Evolutionary conservation across 2,888 invertebrate genomes (phyloP).

Genomic region (Philopedon plagiatum): DNA sequence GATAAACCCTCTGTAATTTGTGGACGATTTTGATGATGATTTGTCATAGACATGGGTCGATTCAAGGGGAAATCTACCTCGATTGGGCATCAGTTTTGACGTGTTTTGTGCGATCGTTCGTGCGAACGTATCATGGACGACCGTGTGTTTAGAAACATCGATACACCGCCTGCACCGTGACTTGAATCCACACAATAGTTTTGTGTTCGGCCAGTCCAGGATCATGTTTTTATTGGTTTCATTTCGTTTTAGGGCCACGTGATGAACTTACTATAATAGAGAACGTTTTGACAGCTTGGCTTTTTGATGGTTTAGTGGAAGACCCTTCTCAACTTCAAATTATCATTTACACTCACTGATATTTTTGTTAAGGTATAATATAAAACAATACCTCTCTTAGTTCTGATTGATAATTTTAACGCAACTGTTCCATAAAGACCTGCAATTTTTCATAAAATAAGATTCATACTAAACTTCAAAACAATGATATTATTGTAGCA

Average conservation of each 20-base stretch:
- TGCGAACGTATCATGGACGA: slow-evolving; percentile 64
- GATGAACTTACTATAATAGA: slow-evolving; percentile 18
- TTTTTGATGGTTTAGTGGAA: slow-evolving; percentile 19
- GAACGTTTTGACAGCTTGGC: slow-evolving; percentile 31
- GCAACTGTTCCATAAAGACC: no score
- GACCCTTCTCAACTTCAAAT: slow-evolving; percentile 27
- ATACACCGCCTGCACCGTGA: slow-evolving; percentile 58
- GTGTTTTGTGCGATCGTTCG: slow-evolving; percentile 59
- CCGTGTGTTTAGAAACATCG: slow-evolving; percentile 65
- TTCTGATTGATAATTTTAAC: no score
- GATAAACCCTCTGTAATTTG: slow-evolving; percentile 30
- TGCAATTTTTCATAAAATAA: no score
- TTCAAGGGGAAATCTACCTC: slow-evolving; percentile 40
- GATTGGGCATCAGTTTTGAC: slow-evolving; percentile 53
- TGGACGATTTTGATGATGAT: slow-evolving; percentile 45
- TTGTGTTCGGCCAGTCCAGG: slow-evolving; percentile 25
- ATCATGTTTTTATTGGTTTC: slow-evolving; percentile 48
- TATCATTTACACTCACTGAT: not conserved
- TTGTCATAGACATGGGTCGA: slow-evolving; percentile 12
- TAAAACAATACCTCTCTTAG: no score
- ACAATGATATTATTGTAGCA: no score
- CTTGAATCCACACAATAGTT: slow-evolving; percentile 60
- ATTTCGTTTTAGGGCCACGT: slow-evolving; percentile 33
- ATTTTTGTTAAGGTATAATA: not conserved
- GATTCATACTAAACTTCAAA: no score